Evolutionary conservation across 2,797 vertebrate species (phyloP).

Genomic region (Xenentodon cancila): DNA sequence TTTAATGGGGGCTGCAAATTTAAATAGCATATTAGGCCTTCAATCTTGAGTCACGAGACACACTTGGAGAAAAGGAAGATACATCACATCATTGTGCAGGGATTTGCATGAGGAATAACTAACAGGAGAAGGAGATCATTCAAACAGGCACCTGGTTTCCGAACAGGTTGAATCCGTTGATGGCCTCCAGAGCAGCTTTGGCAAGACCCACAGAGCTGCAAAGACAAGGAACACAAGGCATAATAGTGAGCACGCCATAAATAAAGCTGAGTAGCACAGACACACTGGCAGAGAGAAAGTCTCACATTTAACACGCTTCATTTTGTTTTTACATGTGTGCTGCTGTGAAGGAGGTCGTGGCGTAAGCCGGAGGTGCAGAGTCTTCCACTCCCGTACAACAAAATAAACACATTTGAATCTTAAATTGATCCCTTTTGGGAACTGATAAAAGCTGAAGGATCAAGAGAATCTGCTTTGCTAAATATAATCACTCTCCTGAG

Average conservation of each 20-base stretch:
- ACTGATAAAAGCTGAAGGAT: conserved; percentile 37
- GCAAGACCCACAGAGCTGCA: conserved; percentile 94
- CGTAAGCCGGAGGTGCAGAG: neutral
- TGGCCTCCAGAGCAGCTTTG: conserved; percentile 97
- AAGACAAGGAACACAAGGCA: conserved; percentile 10
- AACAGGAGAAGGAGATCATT: conserved; percentile 16
- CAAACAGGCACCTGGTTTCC: conserved; percentile 92
- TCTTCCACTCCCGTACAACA: neutral
- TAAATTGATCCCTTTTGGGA: conserved; percentile 33
- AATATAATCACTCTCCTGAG: conserved; percentile 47
- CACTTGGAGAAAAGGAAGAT: conserved; percentile 2
- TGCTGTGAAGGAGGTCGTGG: neutral
- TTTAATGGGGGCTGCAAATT: conserved; percentile 11
- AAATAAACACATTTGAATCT: conserved; percentile 25
- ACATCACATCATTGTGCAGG: neutral
- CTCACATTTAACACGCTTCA: no score
- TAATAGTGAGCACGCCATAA: conserved; percentile 1
- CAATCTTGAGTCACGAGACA: conserved; percentile 7
- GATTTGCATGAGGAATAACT: neutral
- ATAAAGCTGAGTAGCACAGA: no score
- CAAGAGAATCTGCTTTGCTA: conserved; percentile 29
- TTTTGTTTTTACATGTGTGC: no score
- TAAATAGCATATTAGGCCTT: conserved; percentile 16
- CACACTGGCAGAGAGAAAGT: no score
- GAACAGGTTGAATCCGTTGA: conserved; percentile 99